phyloP scores from a whole-genome alignment of 2,797 vertebrate species.

The Urosaurus nigricauda region DNA sequence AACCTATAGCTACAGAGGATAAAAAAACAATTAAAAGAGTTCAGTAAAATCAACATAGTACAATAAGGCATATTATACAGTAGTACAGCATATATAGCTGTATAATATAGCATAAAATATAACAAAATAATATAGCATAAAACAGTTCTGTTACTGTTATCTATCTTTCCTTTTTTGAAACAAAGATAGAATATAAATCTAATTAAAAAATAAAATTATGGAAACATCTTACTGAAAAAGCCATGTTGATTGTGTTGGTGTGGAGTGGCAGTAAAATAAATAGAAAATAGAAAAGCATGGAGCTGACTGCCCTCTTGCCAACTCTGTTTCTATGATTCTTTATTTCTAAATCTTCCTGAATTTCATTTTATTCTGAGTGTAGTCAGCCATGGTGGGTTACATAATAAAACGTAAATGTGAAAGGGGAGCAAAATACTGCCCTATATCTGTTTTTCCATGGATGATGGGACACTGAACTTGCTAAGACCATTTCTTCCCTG shows the following conservation, averaged over 20 bases:
- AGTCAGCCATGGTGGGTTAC: slow-evolving; percentile 24
- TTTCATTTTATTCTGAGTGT: not conserved
- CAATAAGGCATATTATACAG: no score
- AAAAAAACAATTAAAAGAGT: no score
- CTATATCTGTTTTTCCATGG: not conserved
- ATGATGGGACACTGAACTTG: not conserved
- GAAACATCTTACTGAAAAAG: not conserved
- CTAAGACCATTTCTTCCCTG: not conserved
- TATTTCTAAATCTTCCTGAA: not conserved
- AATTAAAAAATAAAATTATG: not conserved
- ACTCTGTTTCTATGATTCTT: not conserved
- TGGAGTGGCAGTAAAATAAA: not conserved
- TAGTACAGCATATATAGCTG: no score
- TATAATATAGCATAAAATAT: no score
- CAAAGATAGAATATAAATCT: not conserved
- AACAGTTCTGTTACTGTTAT: not conserved
- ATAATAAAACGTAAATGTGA: not conserved
- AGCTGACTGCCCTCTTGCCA: not conserved
- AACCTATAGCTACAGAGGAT: no score
- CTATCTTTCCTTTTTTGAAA: not conserved
- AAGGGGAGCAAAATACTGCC: not conserved
- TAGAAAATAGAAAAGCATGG: not conserved
- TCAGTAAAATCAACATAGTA: no score
- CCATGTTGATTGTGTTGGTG: not conserved
- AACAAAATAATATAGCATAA: no score